phyloP scores from a whole-genome alignment of 2,113 vertebrate species.

The Oreochromis aureus region DNA sequence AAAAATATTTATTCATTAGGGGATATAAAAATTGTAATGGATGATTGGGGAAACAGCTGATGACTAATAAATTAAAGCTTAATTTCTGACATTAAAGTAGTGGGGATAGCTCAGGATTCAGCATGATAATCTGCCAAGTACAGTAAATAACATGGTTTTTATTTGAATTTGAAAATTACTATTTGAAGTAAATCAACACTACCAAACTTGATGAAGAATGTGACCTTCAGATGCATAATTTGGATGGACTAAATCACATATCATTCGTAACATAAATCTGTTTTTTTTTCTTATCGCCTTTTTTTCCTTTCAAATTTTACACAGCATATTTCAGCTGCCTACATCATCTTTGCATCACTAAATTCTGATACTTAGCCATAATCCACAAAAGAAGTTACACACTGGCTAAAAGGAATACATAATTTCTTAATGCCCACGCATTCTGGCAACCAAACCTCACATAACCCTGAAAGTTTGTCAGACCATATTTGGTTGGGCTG shows the following conservation, averaged over 20 bases:
- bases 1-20: background rate
- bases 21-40: slow-evolving; percentile 10
- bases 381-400: slow-evolving; percentile 28
- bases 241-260: background rate
- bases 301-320: slow-evolving; percentile 7
- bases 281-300: background rate
- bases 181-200: background rate
- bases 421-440: slow-evolving; percentile 9
- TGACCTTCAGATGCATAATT: background rate
- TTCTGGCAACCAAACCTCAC: background rate
- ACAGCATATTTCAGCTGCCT: slow-evolving; percentile 28
- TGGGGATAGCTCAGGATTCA: background rate
- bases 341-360: slow-evolving; percentile 42
- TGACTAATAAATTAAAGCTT: slow-evolving; percentile 21
- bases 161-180: background rate
- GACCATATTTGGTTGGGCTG: background rate
- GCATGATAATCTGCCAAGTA: background rate
- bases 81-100: slow-evolving; percentile 10
- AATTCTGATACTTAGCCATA: slow-evolving; percentile 17
- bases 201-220: background rate
- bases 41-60: slow-evolving; percentile 6
- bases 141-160: background rate
- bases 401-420: slow-evolving; percentile 15
- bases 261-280: background rate
- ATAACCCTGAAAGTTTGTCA: background rate